These are phyloP conservation scores for Cylas formicarius DNA, from an alignment of 1,140 invertebrate species.

Conservation along the genomic window DNA sequence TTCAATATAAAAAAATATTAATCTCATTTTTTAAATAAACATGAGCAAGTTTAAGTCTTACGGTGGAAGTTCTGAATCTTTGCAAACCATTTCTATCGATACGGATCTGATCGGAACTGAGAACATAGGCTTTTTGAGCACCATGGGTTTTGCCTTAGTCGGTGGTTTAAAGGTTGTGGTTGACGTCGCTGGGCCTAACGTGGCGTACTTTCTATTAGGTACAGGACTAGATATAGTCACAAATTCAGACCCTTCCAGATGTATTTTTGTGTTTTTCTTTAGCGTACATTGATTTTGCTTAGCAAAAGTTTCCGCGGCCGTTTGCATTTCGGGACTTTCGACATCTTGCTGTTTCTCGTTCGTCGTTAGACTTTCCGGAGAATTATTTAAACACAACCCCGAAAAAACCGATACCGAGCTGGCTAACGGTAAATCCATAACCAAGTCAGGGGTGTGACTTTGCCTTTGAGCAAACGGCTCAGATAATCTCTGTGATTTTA, in stretches of 20 bases:
- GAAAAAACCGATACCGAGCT: conserved; percentile 42
- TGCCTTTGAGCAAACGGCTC: conserved; percentile 45
- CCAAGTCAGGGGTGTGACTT: conserved; percentile 78
- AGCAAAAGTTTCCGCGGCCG: conserved; percentile 65
- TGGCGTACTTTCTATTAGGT: conserved; percentile 32
- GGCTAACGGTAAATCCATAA: conserved; percentile 70
- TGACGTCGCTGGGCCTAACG: conserved; percentile 18
- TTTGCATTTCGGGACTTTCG: conserved; percentile 62
- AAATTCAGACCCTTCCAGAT: conserved; percentile 36
- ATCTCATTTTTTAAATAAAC: conserved; percentile 6
- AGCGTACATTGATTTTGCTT: conserved; percentile 75
- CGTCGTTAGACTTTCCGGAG: conserved; percentile 26
- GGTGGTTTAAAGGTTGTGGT: conserved; percentile 38
- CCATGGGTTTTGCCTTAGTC: conserved; percentile 36
- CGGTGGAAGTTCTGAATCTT: conserved; percentile 30
- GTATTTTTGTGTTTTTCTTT: conserved; percentile 62
- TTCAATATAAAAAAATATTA: conserved; percentile 10
- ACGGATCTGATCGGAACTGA: conserved; percentile 28
- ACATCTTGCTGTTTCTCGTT: conserved; percentile 38
- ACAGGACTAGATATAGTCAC: conserved; percentile 37
- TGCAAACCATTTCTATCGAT: conserved; percentile 24
- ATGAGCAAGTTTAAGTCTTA: conserved; percentile 17
- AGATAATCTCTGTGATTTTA: conserved; percentile 45
- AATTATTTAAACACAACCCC: conserved; percentile 18
- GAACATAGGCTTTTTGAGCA: conserved; percentile 41